A percentile compares a stretch with the other conserved stretches of the same genome.
Evolutionary conservation across 1,140 invertebrate species (phyloP).

Genomic region (Drosophila triauraria): DNA sequence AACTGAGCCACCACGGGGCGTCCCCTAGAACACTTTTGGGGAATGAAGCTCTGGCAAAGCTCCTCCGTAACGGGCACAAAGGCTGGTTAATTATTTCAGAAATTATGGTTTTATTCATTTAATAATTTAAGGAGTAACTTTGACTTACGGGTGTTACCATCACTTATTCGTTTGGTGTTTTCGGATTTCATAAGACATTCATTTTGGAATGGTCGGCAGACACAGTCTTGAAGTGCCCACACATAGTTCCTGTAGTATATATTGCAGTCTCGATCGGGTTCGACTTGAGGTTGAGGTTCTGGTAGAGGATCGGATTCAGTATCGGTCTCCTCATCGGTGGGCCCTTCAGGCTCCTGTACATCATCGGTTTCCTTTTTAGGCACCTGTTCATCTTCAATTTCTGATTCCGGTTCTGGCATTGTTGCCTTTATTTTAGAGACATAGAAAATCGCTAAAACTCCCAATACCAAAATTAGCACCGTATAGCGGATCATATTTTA

Average conservation of each 20-base stretch:
- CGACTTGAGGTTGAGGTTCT: too few species aligned
- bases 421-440: neutral
- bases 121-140: too few species aligned
- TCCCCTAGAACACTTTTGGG: neutral
- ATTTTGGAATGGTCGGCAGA: constrained; percentile 31
- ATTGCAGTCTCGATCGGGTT: constrained; percentile 3
- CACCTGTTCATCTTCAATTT: neutral
- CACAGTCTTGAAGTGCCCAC: constrained; percentile 25
- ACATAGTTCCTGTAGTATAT: constrained; percentile 13
- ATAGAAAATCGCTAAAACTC: neutral
- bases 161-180: neutral
- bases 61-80: constrained; percentile 24
- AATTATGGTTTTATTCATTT: neutral
- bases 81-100: neutral
- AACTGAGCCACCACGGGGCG: constrained; percentile 22
- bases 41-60: constrained; percentile 26
- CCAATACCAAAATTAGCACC: constrained; percentile 6
- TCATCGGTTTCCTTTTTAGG: neutral
- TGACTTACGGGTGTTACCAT: constrained; percentile 16
- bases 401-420: neutral
- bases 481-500: constrained; percentile 11
- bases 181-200: constrained; percentile 25
- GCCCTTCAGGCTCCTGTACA: neutral
- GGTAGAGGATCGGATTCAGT: neutral
- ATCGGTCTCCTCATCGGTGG: neutral